phyloP scores from a whole-genome alignment of 2,888 invertebrate genomes.

The Heteromyza rotundicornis region DNA sequence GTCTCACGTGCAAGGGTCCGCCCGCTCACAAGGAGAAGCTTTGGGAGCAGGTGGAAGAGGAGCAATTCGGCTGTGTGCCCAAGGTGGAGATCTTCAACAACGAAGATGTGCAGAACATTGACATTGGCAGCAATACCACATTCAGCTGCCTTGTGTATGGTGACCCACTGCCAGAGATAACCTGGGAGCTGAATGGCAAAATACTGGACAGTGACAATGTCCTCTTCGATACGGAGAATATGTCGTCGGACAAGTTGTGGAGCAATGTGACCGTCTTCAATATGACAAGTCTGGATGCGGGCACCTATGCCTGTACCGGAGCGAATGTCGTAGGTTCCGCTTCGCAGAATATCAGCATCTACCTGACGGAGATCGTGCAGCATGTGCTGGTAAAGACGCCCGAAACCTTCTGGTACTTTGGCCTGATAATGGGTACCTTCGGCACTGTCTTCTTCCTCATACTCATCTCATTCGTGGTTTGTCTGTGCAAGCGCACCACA shows the following conservation, averaged over 20 bases:
- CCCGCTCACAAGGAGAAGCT: constrained; percentile 71
- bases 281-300: constrained; percentile 81
- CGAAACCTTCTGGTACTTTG: constrained; percentile 78
- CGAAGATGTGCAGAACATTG: constrained; percentile 69
- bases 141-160: constrained; percentile 83
- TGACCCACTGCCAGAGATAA: constrained; percentile 82
- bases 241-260: constrained; percentile 67
- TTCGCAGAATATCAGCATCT: constrained; percentile 67
- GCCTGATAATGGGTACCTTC: constrained; percentile 75
- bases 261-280: constrained; percentile 83
- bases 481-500: constrained; percentile 64
- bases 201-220: constrained; percentile 66
- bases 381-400: constrained; percentile 67
- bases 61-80: constrained; percentile 84
- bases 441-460: constrained; percentile 70
- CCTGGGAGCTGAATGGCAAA: constrained; percentile 82
- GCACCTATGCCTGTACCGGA: constrained; percentile 78
- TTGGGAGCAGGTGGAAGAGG: constrained; percentile 79
- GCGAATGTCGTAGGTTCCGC: constrained; percentile 62
- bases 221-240: constrained; percentile 61
- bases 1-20: constrained; percentile 78
- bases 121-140: constrained; percentile 82
- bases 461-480: constrained; percentile 69
- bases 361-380: constrained; percentile 71
- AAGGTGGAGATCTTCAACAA: constrained; percentile 70